These are phyloP conservation scores for Nephrocerus scutellatus DNA, from an alignment of 2,888 invertebrate species.

Conservation along the genomic window DNA sequence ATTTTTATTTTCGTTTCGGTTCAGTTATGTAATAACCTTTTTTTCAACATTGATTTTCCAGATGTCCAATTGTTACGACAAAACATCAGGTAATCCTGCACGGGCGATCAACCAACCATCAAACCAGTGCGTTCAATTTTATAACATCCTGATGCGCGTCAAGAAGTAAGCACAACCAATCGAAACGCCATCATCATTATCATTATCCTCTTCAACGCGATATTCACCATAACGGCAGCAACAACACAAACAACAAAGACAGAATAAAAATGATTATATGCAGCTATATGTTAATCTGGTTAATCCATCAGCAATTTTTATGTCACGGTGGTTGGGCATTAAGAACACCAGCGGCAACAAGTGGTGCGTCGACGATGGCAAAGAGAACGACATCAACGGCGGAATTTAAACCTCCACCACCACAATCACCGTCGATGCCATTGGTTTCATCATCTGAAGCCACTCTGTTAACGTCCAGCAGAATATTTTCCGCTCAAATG, in stretches of 20 bases:
- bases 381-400: constrained; percentile 26
- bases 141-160: too few species aligned
- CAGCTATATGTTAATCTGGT: constrained; percentile 30
- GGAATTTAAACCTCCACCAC: constrained; percentile 18
- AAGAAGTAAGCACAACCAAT: too few species aligned
- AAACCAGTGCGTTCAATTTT: too few species aligned
- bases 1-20: too few species aligned
- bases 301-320: constrained; percentile 33
- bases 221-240: background rate
- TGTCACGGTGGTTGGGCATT: constrained; percentile 41
- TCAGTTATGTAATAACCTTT: too few species aligned
- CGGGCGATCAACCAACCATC: too few species aligned
- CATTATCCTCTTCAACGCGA: background rate
- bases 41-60: too few species aligned
- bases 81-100: too few species aligned
- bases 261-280: constrained; percentile 34
- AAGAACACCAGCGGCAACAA: constrained; percentile 27
- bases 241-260: constrained; percentile 16
- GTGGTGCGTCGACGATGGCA: background rate
- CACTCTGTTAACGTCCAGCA: constrained; percentile 27
- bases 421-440: constrained; percentile 22
- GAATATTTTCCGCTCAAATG: constrained; percentile 19
- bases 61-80: too few species aligned
- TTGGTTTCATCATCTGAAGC: constrained; percentile 31
- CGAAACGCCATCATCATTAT: background rate